These are phyloP conservation scores for Sesia bembeciformis DNA, from an alignment of 2,888 invertebrate genomes.

Conservation along the genomic window DNA sequence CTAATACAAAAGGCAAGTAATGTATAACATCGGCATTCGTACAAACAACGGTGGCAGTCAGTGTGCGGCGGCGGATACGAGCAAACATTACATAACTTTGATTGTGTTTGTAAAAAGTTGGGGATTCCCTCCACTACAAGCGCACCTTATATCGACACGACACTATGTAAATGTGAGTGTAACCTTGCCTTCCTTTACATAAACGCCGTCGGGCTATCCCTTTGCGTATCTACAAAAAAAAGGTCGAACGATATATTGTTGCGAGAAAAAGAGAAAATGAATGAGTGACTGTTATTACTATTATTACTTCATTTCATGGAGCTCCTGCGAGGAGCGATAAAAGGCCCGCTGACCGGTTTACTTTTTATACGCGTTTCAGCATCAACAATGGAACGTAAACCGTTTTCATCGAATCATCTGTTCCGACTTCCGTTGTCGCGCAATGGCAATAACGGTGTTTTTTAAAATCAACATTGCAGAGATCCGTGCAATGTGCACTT, in stretches of 20 bases:
- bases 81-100: constrained; percentile 74
- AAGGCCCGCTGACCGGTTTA: constrained; percentile 67
- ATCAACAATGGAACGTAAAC: constrained; percentile 69
- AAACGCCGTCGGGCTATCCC: constrained; percentile 72
- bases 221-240: constrained; percentile 70
- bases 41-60: constrained; percentile 59
- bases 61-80: constrained; percentile 61
- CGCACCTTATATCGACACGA: constrained; percentile 56
- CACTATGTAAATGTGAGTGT: constrained; percentile 46
- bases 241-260: constrained; percentile 60
- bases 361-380: constrained; percentile 62
- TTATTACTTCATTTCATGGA: constrained; percentile 64
- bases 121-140: constrained; percentile 72
- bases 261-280: constrained; percentile 65
- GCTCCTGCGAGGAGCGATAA: constrained; percentile 63
- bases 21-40: constrained; percentile 68
- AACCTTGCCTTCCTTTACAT: constrained; percentile 74
- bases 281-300: constrained; percentile 69
- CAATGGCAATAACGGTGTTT: background rate
- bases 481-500: too few relatives aligned
- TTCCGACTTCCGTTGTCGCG: constrained; percentile 17
- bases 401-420: constrained; percentile 63
- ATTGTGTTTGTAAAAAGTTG: constrained; percentile 75
- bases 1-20: constrained; percentile 54
- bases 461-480: too few relatives aligned